Evolutionary conservation across 2,797 vertebrate species (phyloP), one percentile per base, ranked within the genome.

Genomic region (Eulemur coronatus): DNA sequence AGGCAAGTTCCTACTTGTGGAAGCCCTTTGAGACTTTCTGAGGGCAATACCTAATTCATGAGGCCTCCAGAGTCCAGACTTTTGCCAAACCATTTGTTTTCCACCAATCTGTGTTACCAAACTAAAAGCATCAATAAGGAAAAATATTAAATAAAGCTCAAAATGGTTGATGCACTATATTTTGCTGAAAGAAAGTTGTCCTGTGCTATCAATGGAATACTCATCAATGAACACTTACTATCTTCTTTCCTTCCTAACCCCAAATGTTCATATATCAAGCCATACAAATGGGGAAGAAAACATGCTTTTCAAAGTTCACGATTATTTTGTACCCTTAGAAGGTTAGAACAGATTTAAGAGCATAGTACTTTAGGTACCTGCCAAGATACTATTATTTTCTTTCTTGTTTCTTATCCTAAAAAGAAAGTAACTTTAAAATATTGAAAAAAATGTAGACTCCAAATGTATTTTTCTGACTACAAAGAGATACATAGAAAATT

Each of bases 1-100:
- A 94, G 90, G 35, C 33, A 69, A 96, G 84, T 73, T 97, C 9
- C 67, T 67, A 63, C 91, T 33, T 65, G 43, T 46, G 84, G 97
- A 98, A 92, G 43, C 41, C 96, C 93, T 70, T 84, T 50, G 70
- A 78, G 26, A 67, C 43, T 41, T 84, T 95, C 76, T 69, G 33
- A 97, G 96, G 61, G 43, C 75, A 59, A 63, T 2, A 24, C 89
- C 52, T 80, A 91, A 78, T 72, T 41, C 80, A 69, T 30, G 7
- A 95, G 57, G 11, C 3, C 50, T 69, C 67, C 18, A 85, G 84
- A 97, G 76, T 1, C 9, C 38, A 75, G 14, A 35, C 3, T 85
- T 89, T 89, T 35, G 59, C 72, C 92, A 84, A 84, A 78, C 22
- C 22, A 85, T 73, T 57, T 87, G 78, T 80, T 87, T 95, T 43